These are phyloP conservation scores for Ceratina australensis DNA, from an alignment of 1,140 invertebrate species.

Conservation along the genomic window DNA sequence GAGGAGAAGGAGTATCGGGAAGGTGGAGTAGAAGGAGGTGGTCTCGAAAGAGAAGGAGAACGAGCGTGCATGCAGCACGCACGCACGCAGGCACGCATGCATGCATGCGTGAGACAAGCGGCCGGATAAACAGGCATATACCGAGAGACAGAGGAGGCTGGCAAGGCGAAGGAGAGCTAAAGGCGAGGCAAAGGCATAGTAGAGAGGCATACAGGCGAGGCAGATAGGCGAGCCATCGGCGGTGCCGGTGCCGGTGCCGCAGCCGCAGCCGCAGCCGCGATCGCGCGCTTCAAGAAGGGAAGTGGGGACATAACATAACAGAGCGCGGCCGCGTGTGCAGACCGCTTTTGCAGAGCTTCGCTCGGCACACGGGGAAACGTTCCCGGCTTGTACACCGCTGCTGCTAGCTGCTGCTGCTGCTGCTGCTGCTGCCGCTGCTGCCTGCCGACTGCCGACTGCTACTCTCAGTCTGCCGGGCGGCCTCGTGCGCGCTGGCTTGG, in stretches of 20 bases:
- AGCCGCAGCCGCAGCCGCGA: constrained; percentile 35
- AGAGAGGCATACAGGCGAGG: constrained; percentile 44
- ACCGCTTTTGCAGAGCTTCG: constrained; percentile 64
- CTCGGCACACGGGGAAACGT: constrained; percentile 64
- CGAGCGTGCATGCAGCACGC: constrained; percentile 41
- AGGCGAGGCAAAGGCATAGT: constrained; percentile 35
- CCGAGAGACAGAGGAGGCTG: constrained; percentile 6
- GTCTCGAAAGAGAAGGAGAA: constrained; percentile 16
- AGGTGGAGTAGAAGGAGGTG: constrained; percentile 28
- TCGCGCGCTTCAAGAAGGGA: constrained; percentile 58
- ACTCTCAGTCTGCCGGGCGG: constrained; percentile 63
- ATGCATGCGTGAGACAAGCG: constrained; percentile 44
- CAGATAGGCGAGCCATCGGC: constrained; percentile 40
- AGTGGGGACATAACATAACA: constrained; percentile 63
- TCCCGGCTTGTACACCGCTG: constrained; percentile 53
- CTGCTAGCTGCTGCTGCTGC: constrained; percentile 44
- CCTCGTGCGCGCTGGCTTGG: constrained; percentile 60
- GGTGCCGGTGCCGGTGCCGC: constrained; percentile 10
- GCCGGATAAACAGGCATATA: constrained; percentile 37
- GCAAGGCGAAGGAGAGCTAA: constrained; percentile 21
- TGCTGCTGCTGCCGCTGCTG: constrained; percentile 52
- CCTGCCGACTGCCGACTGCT: constrained; percentile 54
- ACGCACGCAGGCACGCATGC: constrained; percentile 41
- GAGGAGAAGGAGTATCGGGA: constrained; percentile 22
- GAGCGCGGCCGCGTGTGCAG: constrained; percentile 59